phyloP scores from a whole-genome alignment of 2,113 vertebrate species.

The Madoqua kirkii region DNA sequence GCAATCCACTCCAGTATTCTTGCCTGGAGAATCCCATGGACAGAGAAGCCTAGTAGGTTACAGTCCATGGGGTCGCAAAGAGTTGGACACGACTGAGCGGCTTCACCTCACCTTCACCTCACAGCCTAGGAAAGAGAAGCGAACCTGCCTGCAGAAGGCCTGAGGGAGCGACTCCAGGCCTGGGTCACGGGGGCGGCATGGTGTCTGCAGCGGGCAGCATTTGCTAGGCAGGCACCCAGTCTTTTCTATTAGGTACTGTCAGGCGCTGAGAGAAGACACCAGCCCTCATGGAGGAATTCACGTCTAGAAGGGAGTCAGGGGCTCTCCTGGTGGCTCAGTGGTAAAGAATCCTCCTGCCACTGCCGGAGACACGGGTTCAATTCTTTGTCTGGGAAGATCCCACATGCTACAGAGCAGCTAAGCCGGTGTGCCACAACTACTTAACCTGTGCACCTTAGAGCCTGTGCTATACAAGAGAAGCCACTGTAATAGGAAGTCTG shows the following conservation, averaged over 20 bases:
- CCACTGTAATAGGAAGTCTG: neutral
- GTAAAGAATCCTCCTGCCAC: neutral
- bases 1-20: no score
- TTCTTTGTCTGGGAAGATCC: neutral
- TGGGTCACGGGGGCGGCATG: neutral
- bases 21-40: no score
- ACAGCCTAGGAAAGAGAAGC: neutral
- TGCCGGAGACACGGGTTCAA: neutral
- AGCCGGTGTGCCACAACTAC: neutral
- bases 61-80: no score
- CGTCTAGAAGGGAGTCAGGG: neutral
- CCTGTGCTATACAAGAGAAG: neutral
- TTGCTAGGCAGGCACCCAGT: neutral
- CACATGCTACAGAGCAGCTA: neutral
- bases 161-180: neutral
- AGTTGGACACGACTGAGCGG: no score
- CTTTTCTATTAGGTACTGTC: neutral
- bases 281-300: neutral
- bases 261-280: neutral
- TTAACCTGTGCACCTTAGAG: neutral
- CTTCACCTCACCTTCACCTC: no score
- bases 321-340: neutral
- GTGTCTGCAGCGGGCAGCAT: neutral
- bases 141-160: neutral
- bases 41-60: no score